Evolutionary conservation across 2,888 invertebrate species (phyloP), one percentile per base, ranked within the genome.

Genomic region (Cerastis leucographa): DNA sequence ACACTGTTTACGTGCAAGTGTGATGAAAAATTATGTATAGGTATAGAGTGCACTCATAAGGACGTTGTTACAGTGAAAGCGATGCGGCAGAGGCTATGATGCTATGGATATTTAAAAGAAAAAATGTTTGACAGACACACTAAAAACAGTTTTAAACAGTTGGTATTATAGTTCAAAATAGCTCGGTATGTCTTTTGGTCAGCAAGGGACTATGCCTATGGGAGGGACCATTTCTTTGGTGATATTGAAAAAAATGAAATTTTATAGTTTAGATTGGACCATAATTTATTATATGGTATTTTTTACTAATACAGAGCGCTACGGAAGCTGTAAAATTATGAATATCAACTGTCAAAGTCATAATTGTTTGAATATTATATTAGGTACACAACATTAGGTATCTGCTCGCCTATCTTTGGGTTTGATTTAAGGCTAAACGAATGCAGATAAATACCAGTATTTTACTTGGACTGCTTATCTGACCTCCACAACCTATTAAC

Each of bases 31-130:
- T 25, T 54, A 62, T n/a, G 40, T 62, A 68, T 74, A 65, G 8
- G 51, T 81, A n/a, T n/a, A 66, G 35, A 81, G 9, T 40, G 25
- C 6, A 62, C 22, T 19, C 54, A 11, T 72, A 62, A 82, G 59
- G 71, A 2, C 29, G 0, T 3, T 12, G 25, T 46, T 54, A 70
- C 12, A 78, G 40, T 66, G 6, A n/a, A 56, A 61, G 70, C 72
- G 19, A 64, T 14, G 72, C 65, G 40, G 42, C 0, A 59, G 46
- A 29, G 44, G 42, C 64, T 29, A 19, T 22, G 0, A 46, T n/a
- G 51, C 40, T 71, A 49, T n/a, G 22, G 14, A 49, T 2, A 0
- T 42, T 35, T 8, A n/a, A 29, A 40, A 76, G 49, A 6, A 0
- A 17, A 4, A 14, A 59, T 0, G 1, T 4, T 65, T 3, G n/a